Percentiles rank a stretch among this genome's conserved stretches.
Evolutionary conservation across 2,888 invertebrate genomes (phyloP).

Genomic region (Parochlus steinenii): DNA sequence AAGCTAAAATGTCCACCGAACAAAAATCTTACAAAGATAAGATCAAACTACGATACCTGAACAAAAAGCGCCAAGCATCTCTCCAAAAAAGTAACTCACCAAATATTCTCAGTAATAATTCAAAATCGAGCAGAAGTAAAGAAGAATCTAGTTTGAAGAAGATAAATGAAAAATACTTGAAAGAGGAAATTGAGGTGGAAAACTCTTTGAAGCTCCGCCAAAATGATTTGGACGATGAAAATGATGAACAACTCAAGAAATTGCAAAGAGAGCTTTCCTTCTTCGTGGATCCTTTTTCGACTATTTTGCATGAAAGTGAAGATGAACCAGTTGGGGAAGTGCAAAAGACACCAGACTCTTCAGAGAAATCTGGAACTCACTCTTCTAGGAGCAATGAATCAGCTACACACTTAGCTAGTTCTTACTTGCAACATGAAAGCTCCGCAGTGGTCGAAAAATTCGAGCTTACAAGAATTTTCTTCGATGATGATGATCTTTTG

Average conservation of each 20-base stretch:
- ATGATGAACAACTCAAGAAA: constrained; percentile 6
- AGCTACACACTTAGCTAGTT: constrained; percentile 18
- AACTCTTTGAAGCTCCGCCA: constrained; percentile 11
- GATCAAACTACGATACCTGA: constrained; percentile 6
- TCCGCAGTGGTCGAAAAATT: constrained; percentile 15
- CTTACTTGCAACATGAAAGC: constrained; percentile 25
- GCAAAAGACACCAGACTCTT: not conserved
- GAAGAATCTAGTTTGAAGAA: constrained; percentile 2
- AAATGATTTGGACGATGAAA: not conserved
- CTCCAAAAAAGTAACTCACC: too few species aligned
- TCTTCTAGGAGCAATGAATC: constrained; percentile 11
- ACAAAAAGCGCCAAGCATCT: constrained; percentile 10
- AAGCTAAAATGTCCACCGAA: too few species aligned
- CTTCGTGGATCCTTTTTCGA: constrained; percentile 12
- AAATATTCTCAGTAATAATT: too few species aligned
- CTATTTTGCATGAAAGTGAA: constrained; percentile 1
- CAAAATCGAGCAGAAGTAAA: too few species aligned
- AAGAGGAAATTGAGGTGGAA: constrained; percentile 14
- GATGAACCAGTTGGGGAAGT: not conserved
- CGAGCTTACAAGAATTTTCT: constrained; percentile 14
- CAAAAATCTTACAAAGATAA: constrained; percentile 9
- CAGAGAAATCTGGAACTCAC: constrained; percentile 5
- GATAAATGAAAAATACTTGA: constrained; percentile 14
- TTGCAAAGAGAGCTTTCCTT: constrained; percentile 13
- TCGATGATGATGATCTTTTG: constrained; percentile 16